Evolutionary conservation across 2,888 invertebrate genomes (phyloP).

Genomic region (Megastigmus dorsalis): DNA sequence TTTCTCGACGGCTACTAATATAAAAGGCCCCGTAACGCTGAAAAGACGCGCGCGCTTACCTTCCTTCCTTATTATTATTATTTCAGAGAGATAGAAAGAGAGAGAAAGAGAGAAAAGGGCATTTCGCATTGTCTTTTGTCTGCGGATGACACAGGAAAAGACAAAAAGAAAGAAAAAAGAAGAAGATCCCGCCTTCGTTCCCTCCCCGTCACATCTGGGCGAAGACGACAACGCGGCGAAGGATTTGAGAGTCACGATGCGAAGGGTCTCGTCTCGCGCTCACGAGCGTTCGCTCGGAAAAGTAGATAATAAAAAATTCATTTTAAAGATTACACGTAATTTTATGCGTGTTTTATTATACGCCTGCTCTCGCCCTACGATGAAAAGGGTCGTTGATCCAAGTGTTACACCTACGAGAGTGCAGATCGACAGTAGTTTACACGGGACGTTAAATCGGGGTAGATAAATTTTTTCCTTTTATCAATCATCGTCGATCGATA

Average conservation of each 20-base stretch:
- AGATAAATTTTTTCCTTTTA: no score
- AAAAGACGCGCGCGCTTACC: neutral
- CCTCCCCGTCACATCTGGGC: neutral
- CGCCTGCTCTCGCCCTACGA: neutral
- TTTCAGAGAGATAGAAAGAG: slow-evolving; percentile 1
- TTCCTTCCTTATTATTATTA: slow-evolving; percentile 30
- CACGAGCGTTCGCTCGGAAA: slow-evolving; percentile 20
- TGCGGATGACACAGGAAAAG: slow-evolving; percentile 9
- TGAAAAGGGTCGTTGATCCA: neutral
- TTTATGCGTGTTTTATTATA: neutral
- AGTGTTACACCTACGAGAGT: no score
- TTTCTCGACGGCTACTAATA: neutral
- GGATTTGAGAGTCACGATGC: no score
- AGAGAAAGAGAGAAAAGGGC: neutral
- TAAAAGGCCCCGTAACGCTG: neutral
- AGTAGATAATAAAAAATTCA: slow-evolving; percentile 34
- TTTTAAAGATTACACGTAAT: slow-evolving; percentile 17
- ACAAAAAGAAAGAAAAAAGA: neutral
- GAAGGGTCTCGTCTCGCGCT: no score
- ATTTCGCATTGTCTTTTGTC: slow-evolving; percentile 43
- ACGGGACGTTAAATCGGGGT: no score
- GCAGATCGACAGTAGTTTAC: no score
- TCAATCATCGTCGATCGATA: no score
- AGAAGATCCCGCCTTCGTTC: neutral
- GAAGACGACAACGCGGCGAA: no score